Evolutionary conservation across 2,888 invertebrate genomes (phyloP), one percentile per base, ranked within the genome.

Genomic region (Pterostichus niger): DNA sequence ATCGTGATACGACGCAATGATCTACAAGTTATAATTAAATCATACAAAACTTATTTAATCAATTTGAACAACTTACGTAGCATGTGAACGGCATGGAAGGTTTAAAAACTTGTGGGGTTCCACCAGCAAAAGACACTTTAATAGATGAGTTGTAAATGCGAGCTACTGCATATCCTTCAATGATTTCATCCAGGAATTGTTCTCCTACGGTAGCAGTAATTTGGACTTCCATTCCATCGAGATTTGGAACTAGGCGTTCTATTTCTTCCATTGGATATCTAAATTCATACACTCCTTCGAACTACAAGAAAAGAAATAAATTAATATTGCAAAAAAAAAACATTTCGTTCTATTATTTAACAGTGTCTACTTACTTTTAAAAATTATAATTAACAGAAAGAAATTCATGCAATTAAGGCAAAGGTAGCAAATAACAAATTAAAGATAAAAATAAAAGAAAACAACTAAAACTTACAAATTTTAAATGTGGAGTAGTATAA

Each of bases 81-180:
- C 94, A 92, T 84, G 94, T 95, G 87, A 97, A 95, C 0, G 98
- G 97, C 96, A 98, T 98, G 7, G 96, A 93, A 0, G 99, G 98
- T 89, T 98, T 99, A 90, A 98, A 98, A 13, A 99, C 95, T 90
- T 98, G 97, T 6, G 98, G 96, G 0, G 95, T 93, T 44, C 96
- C 97, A 0, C 98, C 99, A 1, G 98, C 91, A 90, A 98, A 97
- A 49, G 94, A 92, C 0, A 98, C 92, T 79, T 94, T 93, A 6
- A 98, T 92, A 6, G 96, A 96, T 0, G 97, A 97, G 90, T 97
- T 97, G 88, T 95, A 97, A 75, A 99, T 94, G 85, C 97, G 91
- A 0, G 98, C 96, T 84, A 95, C 94, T 11, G 98, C 95, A 91
- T 94, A 97, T 0, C 98, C 99, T 85, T 96, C 94, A 64, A 97